Evolutionary conservation across 2,113 vertebrate genomes (phyloP).

Genomic region (Plotosus lineatus): DNA sequence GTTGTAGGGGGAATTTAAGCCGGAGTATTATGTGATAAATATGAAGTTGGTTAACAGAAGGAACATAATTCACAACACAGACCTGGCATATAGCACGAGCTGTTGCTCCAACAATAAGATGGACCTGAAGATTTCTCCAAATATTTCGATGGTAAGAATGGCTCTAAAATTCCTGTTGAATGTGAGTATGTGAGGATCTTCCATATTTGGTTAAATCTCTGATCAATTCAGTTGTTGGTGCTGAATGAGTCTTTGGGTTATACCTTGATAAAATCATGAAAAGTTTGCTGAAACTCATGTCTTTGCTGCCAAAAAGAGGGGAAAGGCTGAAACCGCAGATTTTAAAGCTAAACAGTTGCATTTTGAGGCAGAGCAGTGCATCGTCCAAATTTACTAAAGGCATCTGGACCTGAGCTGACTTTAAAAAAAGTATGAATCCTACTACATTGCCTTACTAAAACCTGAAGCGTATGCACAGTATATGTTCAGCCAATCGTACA

Average conservation of each 20-base stretch:
- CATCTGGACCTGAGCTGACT: constrained; percentile 44
- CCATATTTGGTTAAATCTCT: not conserved
- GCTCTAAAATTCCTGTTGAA: constrained; percentile 8
- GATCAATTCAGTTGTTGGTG: constrained; percentile 20
- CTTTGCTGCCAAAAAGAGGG: constrained; percentile 13
- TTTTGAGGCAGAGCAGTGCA: not conserved
- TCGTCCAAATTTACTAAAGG: constrained; percentile 37
- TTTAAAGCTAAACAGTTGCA: constrained; percentile 5
- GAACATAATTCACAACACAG: not conserved
- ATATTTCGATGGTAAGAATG: not conserved
- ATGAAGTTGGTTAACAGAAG: constrained; percentile 43
- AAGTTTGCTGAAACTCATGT: constrained; percentile 22
- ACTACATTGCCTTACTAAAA: constrained; percentile 23
- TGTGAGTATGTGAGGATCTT: not conserved
- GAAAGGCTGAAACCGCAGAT: constrained; percentile 26
- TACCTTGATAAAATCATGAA: constrained; percentile 30
- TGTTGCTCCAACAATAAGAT: not conserved
- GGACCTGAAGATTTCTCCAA: not conserved
- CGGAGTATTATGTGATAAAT: constrained; percentile 57
- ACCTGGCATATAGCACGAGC: constrained; percentile 4
- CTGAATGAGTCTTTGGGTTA: constrained; percentile 12
- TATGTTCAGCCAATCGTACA: constrained; percentile 12
- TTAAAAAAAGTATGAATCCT: constrained; percentile 30
- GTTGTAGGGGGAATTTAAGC: constrained; percentile 49
- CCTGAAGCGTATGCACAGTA: constrained; percentile 7